Evolutionary conservation across 2,888 invertebrate genomes (phyloP).

Genomic region (Apoda limacodes): DNA sequence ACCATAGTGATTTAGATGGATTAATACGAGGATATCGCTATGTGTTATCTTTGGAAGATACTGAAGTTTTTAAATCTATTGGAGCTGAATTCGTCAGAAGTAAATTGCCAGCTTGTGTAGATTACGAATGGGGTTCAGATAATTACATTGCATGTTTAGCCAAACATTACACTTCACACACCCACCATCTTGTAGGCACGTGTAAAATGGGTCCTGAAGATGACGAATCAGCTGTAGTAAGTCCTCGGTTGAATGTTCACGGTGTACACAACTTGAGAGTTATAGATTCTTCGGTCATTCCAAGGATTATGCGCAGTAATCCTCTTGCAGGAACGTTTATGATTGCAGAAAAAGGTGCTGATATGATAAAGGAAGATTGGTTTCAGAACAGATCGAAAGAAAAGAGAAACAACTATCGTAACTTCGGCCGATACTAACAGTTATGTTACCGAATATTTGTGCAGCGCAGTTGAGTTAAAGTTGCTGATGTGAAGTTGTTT

Average conservation of each 20-base stretch:
- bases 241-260: constrained; percentile 73
- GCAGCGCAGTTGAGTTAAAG: too few species aligned
- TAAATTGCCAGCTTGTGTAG: constrained; percentile 68
- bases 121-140: constrained; percentile 69
- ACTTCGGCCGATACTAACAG: too few species aligned
- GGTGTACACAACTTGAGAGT: constrained; percentile 73
- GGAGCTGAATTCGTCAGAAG: constrained; percentile 66
- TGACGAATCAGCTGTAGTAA: constrained; percentile 74
- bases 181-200: constrained; percentile 57
- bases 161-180: constrained; percentile 61
- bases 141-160: constrained; percentile 74
- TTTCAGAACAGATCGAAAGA: too few species aligned
- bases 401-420: too few species aligned
- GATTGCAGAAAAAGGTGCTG: constrained; percentile 91
- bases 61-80: constrained; percentile 63
- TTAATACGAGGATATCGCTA: constrained; percentile 71
- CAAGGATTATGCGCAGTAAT: constrained; percentile 79
- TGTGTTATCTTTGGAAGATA: constrained; percentile 64
- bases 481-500: too few species aligned
- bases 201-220: constrained; percentile 65
- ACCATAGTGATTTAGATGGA: constrained; percentile 67
- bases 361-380: constrained; percentile 76
- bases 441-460: too few species aligned
- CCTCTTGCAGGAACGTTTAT: constrained; percentile 86
- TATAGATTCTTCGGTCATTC: constrained; percentile 86